These are phyloP conservation scores for Setipinna tenuifilis DNA, from an alignment of 2,797 vertebrate genomes.

Conservation along the genomic window DNA sequence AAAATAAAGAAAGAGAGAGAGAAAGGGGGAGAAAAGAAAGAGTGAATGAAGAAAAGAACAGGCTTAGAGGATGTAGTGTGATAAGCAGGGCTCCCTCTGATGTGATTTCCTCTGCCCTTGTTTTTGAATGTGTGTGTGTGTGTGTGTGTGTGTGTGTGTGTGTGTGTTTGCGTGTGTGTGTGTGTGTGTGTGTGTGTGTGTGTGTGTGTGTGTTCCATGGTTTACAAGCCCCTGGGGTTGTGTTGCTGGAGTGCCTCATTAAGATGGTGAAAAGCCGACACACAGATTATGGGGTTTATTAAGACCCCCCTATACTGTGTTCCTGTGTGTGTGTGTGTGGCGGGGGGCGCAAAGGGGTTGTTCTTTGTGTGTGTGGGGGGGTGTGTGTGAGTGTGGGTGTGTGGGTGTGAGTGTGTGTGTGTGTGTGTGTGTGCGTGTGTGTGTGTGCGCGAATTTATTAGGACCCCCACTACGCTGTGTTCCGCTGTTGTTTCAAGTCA, in stretches of 20 bases:
- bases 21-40: not conserved
- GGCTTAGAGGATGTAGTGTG: conserved; percentile 5
- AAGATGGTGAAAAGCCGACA: not conserved
- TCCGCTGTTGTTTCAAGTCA: too few relatives aligned
- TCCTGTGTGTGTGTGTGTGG: not conserved
- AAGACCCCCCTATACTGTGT: not conserved
- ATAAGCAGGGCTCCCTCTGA: conserved; percentile 20
- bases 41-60: not conserved
- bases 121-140: conserved; percentile 5
- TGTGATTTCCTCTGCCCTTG: conserved; percentile 33
- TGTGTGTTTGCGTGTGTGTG: not conserved
- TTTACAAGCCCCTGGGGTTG: not conserved
- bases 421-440: not conserved
- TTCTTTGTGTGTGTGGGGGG: not conserved
- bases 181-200: not conserved
- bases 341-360: too few relatives aligned
- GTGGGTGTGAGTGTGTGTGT: not conserved
- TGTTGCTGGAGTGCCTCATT: not conserved
- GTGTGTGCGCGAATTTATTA: not conserved
- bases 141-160: conserved; percentile 6
- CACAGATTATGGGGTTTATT: not conserved
- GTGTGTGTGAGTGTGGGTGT: not conserved
- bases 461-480: too few relatives aligned
- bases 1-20: not conserved
- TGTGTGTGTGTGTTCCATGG: not conserved